Percentiles rank a stretch among this genome's conserved stretches.
These are phyloP conservation scores for Netelia inedita DNA, from an alignment of 2,888 invertebrate genomes.

Conservation along the genomic window DNA sequence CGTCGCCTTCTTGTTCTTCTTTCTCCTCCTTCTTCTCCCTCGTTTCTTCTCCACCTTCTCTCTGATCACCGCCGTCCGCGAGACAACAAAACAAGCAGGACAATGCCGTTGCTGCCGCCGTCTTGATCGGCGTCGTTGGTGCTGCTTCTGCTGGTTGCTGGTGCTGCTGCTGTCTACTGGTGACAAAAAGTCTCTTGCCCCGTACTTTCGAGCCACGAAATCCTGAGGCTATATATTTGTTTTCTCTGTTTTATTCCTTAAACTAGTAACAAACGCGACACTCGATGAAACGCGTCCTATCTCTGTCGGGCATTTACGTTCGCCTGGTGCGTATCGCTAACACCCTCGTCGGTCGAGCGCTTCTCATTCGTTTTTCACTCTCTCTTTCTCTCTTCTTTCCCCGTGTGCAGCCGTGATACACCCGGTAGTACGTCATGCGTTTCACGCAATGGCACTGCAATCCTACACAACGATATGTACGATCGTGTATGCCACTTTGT, in stretches of 20 bases:
- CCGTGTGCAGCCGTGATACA: slow-evolving; percentile 47
- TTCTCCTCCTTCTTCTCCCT: slow-evolving; percentile 52
- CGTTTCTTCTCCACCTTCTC: slow-evolving; percentile 52
- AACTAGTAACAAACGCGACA: slow-evolving; percentile 37
- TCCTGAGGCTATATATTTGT: slow-evolving; percentile 3
- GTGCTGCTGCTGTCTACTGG: slow-evolving; percentile 39
- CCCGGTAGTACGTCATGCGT: slow-evolving; percentile 56
- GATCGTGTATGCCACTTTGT: slow-evolving; percentile 38
- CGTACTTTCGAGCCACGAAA: slow-evolving; percentile 27
- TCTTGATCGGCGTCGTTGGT: slow-evolving; percentile 61
- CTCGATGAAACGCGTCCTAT: slow-evolving; percentile 30
- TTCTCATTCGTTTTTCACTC: slow-evolving; percentile 23
- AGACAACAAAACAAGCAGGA: slow-evolving; percentile 78
- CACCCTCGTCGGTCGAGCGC: slow-evolving; percentile 47
- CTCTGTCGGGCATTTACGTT: slow-evolving; percentile 43
- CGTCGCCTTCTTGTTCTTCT: slow-evolving; percentile 60
- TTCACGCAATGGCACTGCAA: slow-evolving; percentile 61
- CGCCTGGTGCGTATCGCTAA: slow-evolving; percentile 50
- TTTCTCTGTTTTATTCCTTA: slow-evolving; percentile 23
- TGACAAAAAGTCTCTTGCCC: slow-evolving; percentile 49
- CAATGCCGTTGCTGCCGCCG: slow-evolving; percentile 69
- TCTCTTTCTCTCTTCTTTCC: slow-evolving; percentile 26
- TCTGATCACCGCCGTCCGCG: slow-evolving; percentile 69
- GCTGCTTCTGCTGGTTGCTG: slow-evolving; percentile 64
- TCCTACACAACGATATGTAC: slow-evolving; percentile 4